These are phyloP conservation scores for Carapus acus DNA, from an alignment of 2,797 vertebrate genomes.

Conservation along the genomic window DNA sequence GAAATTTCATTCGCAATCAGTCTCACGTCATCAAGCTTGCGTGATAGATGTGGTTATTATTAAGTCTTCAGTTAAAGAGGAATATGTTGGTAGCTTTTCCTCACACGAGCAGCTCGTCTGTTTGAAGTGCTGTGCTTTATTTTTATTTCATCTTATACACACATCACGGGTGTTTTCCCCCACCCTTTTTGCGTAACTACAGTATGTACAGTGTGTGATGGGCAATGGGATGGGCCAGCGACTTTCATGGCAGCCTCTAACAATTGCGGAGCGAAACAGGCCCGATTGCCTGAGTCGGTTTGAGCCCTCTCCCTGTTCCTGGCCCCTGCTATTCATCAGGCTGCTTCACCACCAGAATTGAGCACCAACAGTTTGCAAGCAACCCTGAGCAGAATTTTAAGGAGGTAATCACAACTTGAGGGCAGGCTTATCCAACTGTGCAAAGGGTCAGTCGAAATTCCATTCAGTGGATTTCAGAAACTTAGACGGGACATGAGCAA, in stretches of 20 bases:
- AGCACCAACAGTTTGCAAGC: constrained; percentile 18
- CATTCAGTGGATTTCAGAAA: not conserved
- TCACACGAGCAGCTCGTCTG: constrained; percentile 5
- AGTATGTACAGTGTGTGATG: too few species aligned
- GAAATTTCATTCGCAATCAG: too few species aligned
- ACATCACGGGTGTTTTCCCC: constrained; percentile 36
- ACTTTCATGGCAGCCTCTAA: constrained; percentile 26
- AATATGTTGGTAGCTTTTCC: constrained; percentile 5
- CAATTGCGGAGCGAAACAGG: constrained; percentile 34
- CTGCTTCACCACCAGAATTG: constrained; percentile 16
- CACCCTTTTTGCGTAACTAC: constrained; percentile 21
- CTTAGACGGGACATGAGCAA: too few species aligned
- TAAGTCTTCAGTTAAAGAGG: constrained; percentile 10
- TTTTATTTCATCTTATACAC: too few species aligned
- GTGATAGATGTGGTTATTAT: too few species aligned
- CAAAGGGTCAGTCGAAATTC: not conserved
- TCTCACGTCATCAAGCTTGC: too few species aligned
- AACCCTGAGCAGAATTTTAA: constrained; percentile 51
- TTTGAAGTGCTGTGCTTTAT: not conserved
- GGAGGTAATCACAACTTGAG: constrained; percentile 14
- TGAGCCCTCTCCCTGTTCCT: constrained; percentile 22
- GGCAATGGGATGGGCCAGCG: constrained; percentile 21
- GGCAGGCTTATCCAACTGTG: not conserved
- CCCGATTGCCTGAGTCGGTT: constrained; percentile 24
- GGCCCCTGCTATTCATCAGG: constrained; percentile 53